Percentiles rank a stretch among this genome's conserved stretches.
Evolutionary conservation across 2,888 invertebrate species (phyloP).

Genomic region (Stomorhina lunata): DNA sequence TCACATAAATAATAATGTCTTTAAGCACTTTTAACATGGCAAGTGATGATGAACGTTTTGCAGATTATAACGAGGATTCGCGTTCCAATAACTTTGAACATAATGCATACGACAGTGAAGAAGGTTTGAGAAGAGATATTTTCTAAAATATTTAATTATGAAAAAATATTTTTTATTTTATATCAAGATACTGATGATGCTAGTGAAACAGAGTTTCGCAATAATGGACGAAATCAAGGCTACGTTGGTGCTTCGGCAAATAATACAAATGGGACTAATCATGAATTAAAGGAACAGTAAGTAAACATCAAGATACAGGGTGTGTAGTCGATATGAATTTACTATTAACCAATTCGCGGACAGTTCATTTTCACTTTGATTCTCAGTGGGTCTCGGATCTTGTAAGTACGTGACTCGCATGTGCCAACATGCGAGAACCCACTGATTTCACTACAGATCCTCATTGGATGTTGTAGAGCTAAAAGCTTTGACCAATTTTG

Average conservation of each 20-base stretch:
- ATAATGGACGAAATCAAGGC: constrained; percentile 74
- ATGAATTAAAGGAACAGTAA: constrained; percentile 80
- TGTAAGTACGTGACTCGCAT: too few relatives aligned
- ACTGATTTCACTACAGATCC: too few relatives aligned
- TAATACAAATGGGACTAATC: constrained; percentile 73
- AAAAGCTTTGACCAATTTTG: too few relatives aligned
- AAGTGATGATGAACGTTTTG: constrained; percentile 67
- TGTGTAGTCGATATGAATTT: background rate
- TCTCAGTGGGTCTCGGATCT: too few relatives aligned
- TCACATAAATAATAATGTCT: constrained; percentile 66
- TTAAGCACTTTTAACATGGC: constrained; percentile 65
- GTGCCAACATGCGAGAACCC: too few relatives aligned
- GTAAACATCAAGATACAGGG: constrained; percentile 59
- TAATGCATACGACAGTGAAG: constrained; percentile 81
- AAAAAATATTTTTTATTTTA: background rate
- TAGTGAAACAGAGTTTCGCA: constrained; percentile 95
- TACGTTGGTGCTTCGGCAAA: constrained; percentile 70
- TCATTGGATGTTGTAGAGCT: too few relatives aligned
- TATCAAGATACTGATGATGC: constrained; percentile 94
- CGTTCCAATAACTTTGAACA: constrained; percentile 70
- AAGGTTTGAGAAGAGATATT: constrained; percentile 78
- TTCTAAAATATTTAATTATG: background rate
- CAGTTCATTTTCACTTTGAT: too few relatives aligned
- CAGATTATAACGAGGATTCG: constrained; percentile 72
- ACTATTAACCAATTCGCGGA: too few relatives aligned